Base-by-base conservation (phyloP, 1,140 invertebrate species). In the Habropoda laboriosa region DNA sequence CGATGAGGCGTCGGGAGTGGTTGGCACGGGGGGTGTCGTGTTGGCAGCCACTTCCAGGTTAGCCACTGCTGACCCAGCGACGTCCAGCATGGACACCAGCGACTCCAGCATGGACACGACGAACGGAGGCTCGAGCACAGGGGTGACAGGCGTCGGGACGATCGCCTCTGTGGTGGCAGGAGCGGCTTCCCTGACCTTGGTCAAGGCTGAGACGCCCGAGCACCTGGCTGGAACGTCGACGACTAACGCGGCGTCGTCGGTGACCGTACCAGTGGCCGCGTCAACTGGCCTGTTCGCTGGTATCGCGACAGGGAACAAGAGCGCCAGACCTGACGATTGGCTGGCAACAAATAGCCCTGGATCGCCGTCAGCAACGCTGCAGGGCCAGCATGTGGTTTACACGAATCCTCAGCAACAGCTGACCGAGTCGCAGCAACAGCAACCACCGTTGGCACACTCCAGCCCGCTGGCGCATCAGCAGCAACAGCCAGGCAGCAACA, bases 401-500 rank as follows among this genome's bases (percentile, higher is more conserved):
- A 77, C 86, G 38, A 79, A 81, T 38, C 81, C 86, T 0, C 89
- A 89, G 57, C 89, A 88, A 66, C 88, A 89, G 53, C 83, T 90
- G 40, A 18, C 70, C 18, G 85, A 85, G 24, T 74, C 80, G 16
- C 88, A 85, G 35, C 88, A 87, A 58, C 88, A 87, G 24, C 81
- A 89, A 53, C 87, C 86, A 2, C 89, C 87, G 12, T 74, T 87
- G 75, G 84, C 89, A 10, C 90, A 86, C 35, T 90, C 94, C 87
- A 94, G 92, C 78, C 88, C 87, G 45, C 83, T 91, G 30, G 90
- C 89, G 88, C 89, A 93, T 93, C 94, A 89, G 91, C 95, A 93
- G 84, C 94, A 93, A 82, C 94, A 95, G 58, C 94, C 94, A 81
- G 93, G 94, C 81, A 94, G 94, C 87, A 96, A 95, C 82, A 96